These are phyloP conservation scores for Fringilla coelebs DNA, from an alignment of 2,797 vertebrate genomes.

Conservation along the genomic window DNA sequence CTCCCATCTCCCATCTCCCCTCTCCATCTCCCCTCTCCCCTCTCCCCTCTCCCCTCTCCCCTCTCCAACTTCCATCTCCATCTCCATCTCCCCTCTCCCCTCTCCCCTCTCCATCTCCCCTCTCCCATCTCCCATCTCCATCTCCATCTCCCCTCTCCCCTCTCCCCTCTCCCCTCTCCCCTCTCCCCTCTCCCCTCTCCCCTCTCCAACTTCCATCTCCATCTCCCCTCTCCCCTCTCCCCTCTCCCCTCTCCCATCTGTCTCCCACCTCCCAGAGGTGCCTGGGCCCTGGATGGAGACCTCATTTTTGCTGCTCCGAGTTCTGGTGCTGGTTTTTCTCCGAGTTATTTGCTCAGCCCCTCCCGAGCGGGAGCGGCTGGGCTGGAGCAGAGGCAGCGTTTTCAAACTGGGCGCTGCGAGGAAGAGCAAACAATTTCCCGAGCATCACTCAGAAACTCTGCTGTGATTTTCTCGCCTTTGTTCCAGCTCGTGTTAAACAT, in stretches of 20 bases:
- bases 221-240: too few relatives aligned
- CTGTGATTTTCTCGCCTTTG: slow-evolving; percentile 59
- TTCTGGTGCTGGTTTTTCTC: slow-evolving; percentile 42
- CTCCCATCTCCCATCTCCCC: too few relatives aligned
- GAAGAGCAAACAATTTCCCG: neutral
- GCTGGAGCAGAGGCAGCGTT: neutral
- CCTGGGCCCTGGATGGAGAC: slow-evolving; percentile 72
- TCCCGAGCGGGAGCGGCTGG: neutral
- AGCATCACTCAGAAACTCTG: neutral
- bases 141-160: too few relatives aligned
- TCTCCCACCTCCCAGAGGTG: slow-evolving; percentile 75
- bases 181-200: too few relatives aligned
- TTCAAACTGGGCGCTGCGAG: neutral
- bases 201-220: too few relatives aligned
- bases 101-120: too few relatives aligned
- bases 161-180: too few relatives aligned
- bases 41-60: too few relatives aligned
- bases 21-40: too few relatives aligned
- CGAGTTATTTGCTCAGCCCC: slow-evolving; percentile 75
- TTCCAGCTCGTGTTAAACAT: slow-evolving; percentile 64
- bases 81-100: too few relatives aligned
- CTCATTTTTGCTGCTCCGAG: slow-evolving; percentile 73
- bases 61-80: too few relatives aligned
- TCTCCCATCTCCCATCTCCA: too few relatives aligned
- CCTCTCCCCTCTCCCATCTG: slow-evolving; percentile 71